Evolutionary conservation across 2,113 vertebrate genomes (phyloP).

Genomic region (Tachycineta bicolor): DNA sequence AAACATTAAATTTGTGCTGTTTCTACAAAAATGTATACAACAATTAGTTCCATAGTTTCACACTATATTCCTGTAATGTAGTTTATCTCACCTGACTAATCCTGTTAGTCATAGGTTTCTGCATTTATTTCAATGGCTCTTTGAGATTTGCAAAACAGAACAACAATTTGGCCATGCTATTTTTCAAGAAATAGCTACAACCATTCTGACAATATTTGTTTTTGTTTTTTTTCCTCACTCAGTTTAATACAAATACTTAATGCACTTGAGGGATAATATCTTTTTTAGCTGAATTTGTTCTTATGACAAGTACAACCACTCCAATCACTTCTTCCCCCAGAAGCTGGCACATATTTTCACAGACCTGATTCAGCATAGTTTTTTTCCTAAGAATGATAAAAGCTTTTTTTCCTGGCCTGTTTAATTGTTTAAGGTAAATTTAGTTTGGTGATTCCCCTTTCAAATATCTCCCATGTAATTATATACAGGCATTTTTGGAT

Average conservation of each 20-base stretch:
- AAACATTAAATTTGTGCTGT: not conserved
- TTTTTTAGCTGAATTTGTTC: not conserved
- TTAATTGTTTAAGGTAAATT: not conserved
- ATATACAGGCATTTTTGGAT: not conserved
- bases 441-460: not conserved
- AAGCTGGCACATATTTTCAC: not conserved
- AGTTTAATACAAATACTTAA: not conserved
- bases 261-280: rapidly evolving
- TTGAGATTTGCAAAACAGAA: not conserved
- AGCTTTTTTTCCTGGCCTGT: not conserved
- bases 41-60: not conserved
- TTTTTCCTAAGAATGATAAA: not conserved
- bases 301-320: not conserved
- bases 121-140: not conserved
- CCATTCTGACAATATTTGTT: not conserved
- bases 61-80: not conserved
- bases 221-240: not conserved
- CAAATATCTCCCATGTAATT: not conserved
- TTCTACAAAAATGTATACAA: not conserved
- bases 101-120: not conserved
- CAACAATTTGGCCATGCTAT: not conserved
- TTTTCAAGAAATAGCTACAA: not conserved
- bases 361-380: not conserved
- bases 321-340: not conserved
- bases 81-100: not conserved